Conservation (phyloP, 2,797 vertebrate species). For the Spheniscus humboldti region DNA sequence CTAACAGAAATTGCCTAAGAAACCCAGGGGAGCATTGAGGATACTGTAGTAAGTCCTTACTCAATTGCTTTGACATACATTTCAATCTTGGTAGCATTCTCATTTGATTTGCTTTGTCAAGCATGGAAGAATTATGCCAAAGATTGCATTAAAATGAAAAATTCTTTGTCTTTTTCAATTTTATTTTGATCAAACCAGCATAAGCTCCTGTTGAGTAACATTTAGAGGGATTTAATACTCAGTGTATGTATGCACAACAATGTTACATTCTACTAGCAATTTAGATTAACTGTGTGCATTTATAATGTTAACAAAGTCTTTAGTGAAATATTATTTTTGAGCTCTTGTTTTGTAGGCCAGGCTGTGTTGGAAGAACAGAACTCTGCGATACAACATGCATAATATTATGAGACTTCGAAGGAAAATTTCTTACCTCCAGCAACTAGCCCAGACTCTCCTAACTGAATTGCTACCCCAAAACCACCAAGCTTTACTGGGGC, state of each 20-base stretch:
- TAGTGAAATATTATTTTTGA: not conserved
- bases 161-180: not conserved
- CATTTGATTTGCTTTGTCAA: not conserved
- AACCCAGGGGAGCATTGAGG: not conserved
- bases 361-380: not conserved
- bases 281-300: not conserved
- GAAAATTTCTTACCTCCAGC: slow-evolving; percentile 88
- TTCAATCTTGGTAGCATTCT: not conserved
- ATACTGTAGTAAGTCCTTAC: not conserved
- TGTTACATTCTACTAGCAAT: not conserved
- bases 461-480: slow-evolving; percentile 97
- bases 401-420: not conserved
- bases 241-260: not conserved
- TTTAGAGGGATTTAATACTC: not conserved
- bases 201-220: not conserved
- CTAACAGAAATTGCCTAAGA: not conserved
- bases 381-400: not conserved
- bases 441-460: slow-evolving; percentile 95
- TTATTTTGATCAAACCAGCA: not conserved
- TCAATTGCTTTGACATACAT: not conserved
- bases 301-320: not conserved
- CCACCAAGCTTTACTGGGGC: slow-evolving; percentile 96
- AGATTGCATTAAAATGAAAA: not conserved
- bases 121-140: not conserved
- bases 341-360: not conserved